Conservation (phyloP, 64 coral and sea anemone species). For the Pocillopora damicornis region DNA sequence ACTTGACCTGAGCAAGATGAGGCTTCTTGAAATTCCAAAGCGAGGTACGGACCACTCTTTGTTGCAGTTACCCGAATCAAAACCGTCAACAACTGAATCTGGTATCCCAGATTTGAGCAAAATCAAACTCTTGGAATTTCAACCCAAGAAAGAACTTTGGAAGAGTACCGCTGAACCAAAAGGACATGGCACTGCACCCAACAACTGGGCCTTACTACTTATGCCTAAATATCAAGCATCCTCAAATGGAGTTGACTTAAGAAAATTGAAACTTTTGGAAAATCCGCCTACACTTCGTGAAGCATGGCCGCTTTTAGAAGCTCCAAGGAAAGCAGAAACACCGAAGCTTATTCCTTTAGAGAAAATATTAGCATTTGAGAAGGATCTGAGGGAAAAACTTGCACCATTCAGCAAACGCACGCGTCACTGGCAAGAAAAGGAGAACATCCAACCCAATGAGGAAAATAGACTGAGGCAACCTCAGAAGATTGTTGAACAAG, state of each 20-base stretch:
- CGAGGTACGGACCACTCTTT: neutral
- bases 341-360: constrained; percentile 41
- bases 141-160: neutral
- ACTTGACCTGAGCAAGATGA: constrained; percentile 29
- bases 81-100: constrained; percentile 3
- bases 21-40: constrained; percentile 18
- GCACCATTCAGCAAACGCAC: neutral
- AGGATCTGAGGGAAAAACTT: constrained; percentile 17
- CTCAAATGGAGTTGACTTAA: constrained; percentile 4
- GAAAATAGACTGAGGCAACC: neutral
- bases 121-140: constrained; percentile 45
- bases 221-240: constrained; percentile 9
- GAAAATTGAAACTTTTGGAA: neutral
- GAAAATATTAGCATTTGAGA: constrained; percentile 33
- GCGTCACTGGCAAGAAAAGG: constrained; percentile 36
- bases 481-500: neutral
- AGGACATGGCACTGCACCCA: neutral
- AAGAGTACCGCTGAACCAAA: neutral
- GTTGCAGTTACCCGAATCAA: constrained; percentile 26
- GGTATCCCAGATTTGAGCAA: constrained; percentile 34
- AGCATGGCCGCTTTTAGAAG: constrained; percentile 25
- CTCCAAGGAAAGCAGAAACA: neutral
- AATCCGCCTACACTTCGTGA: neutral
- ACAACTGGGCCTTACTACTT: constrained; percentile 15
- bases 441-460: constrained; percentile 30